Conservation (phyloP, 2,113 vertebrate genomes). For the Chloropsis cyanopogon region DNA sequence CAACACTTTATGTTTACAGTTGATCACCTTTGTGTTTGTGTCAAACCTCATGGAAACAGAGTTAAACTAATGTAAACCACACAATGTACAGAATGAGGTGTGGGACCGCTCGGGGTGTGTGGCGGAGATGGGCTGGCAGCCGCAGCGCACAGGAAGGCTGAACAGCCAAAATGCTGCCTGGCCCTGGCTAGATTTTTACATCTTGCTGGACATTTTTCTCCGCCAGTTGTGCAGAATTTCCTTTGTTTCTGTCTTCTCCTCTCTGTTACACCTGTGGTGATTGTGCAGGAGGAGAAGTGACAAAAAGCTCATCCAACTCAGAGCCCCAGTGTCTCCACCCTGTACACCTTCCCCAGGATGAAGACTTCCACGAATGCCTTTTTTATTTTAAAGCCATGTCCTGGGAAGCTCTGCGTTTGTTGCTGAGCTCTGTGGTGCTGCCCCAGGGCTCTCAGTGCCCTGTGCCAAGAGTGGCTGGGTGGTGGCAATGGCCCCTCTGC, state of each 20-base stretch:
- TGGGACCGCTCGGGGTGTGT: rapidly evolving
- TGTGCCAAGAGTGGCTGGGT: not conserved
- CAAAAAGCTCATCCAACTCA: not conserved
- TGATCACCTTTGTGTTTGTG: slow-evolving; percentile 27
- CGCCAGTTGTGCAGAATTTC: not conserved
- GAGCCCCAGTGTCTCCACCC: not conserved
- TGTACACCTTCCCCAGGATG: not conserved
- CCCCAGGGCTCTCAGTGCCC: not conserved
- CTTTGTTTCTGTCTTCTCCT: not conserved
- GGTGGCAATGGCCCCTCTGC: not conserved
- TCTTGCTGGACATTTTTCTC: not conserved
- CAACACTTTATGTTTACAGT: slow-evolving; percentile 38
- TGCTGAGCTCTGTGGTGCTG: not conserved
- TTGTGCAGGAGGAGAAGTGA: not conserved
- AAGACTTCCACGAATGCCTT: not conserved
- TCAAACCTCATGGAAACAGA: slow-evolving; percentile 55
- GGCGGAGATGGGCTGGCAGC: rapidly evolving
- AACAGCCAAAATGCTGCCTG: rapidly evolving
- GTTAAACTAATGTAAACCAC: not conserved
- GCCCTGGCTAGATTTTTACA: rapidly evolving
- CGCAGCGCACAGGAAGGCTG: not conserved
- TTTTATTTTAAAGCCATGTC: not conserved
- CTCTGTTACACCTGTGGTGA: not conserved
- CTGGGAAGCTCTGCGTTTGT: not conserved
- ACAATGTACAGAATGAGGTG: not conserved